Evolutionary conservation across 2,888 invertebrate species (phyloP), one percentile per base, ranked within the genome.

Genomic region (Calliopum simillimum): DNA sequence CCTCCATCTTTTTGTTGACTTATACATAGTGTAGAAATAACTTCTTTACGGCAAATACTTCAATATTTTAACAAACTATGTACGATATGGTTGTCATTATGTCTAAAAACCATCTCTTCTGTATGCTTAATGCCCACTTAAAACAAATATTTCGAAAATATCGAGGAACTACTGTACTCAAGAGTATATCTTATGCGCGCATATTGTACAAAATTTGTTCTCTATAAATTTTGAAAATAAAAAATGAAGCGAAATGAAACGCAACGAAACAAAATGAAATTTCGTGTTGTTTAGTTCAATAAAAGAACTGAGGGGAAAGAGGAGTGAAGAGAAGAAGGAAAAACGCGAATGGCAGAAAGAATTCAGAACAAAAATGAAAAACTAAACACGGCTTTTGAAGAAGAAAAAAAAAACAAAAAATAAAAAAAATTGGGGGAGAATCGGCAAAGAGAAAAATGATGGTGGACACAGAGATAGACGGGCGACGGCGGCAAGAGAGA

Each of bases 361-460:
- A n/a, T 49, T 33, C 33, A 8, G 8, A 33, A 33, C 33, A 33
- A 33, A 33, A 49, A 19, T 19, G 58, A 67, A 67, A 58, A 67
- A 67, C 58, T 67, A 67, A 58, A 59, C 58, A 59, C 71, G 68
- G 70, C 61, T 66, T 62, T 66, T 68, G 58, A 68, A 59, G 53
- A 71, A 79, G 80, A 80, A 81, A 80, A 78, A 81, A 81, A 79
- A 81, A 83, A 85, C 80, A 81, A 80, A 78, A 81, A 81, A 79
- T 81, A 83, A 85, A 80, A 83, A 84, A 84, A 84, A 83, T 81
- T 82, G 78, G 81, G 78, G 80, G 79, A 79, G 80, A 43, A 21
- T 14, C 13, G 16, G 58, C 33, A 47, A 21, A 23, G 47, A 6
- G 16, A 6, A 14, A 46, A 21, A n/a, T n/a, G n/a, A n/a, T n/a